Evolutionary conservation across 2,888 invertebrate species (phyloP).

Genomic region (Xylota segnis): DNA sequence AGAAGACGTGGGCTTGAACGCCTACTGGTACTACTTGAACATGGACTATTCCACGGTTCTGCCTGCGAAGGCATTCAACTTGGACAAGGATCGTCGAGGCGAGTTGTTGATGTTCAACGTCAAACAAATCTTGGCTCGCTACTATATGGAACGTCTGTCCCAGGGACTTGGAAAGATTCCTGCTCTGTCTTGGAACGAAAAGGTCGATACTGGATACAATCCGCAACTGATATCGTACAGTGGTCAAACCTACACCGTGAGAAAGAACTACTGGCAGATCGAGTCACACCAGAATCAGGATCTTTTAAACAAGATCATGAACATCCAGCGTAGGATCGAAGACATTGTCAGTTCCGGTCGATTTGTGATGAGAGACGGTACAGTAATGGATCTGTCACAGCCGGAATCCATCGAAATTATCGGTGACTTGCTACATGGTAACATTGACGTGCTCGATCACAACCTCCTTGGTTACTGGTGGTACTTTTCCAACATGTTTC

Average conservation of each 20-base stretch:
- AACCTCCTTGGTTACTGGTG: constrained; percentile 81
- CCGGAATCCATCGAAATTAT: constrained; percentile 86
- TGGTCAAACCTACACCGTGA: constrained; percentile 88
- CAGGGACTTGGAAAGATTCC: constrained; percentile 89
- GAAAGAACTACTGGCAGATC: constrained; percentile 86
- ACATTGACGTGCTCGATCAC: constrained; percentile 83
- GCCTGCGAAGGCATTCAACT: constrained; percentile 85
- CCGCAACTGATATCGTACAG: constrained; percentile 88
- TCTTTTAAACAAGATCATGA: constrained; percentile 78
- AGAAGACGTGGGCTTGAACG: constrained; percentile 89
- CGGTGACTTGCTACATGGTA: constrained; percentile 86
- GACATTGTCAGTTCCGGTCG: constrained; percentile 85
- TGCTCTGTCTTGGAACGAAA: constrained; percentile 85
- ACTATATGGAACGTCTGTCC: constrained; percentile 90
- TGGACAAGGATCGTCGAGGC: constrained; percentile 87
- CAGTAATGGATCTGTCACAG: constrained; percentile 80
- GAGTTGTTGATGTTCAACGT: constrained; percentile 88
- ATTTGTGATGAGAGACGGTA: constrained; percentile 80
- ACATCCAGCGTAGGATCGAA: constrained; percentile 84
- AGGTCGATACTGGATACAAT: constrained; percentile 87
- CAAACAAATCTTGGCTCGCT: constrained; percentile 89
- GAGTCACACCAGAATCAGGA: constrained; percentile 84
- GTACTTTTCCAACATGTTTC: constrained; percentile 79
- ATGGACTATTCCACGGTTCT: constrained; percentile 89
- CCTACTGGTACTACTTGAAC: constrained; percentile 87